Evolutionary conservation across 1,140 invertebrate genomes (phyloP), one percentile per base, ranked within the genome.

Genomic region (Hermetia illucens): DNA sequence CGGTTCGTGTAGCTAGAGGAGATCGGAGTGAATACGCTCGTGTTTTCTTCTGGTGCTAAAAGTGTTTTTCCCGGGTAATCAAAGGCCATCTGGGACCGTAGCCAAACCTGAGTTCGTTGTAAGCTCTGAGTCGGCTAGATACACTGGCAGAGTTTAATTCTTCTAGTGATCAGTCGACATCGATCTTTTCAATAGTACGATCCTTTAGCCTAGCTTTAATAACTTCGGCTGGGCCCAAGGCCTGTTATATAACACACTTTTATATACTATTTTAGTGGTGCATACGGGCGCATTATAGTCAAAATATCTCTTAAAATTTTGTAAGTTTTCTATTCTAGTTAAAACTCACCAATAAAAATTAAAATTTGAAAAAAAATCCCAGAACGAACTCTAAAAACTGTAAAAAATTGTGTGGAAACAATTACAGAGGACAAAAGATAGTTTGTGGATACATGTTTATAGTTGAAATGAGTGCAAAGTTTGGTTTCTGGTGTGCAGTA

Each of bases 151-250:
- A 40, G 50, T 45, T 50, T 52, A 47, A 44, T 55, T 53, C 55
- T 58, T 52, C 53, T 58, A 53, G 52, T 54, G 52, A 58, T 58
- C 55, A 58, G 55, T 58, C 55, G 55, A 56, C 55, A 52, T 54
- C 58, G 55, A 58, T 55, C 55, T 54, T 58, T 58, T 56, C 58
- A 55, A 58, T 57, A 58, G 55, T 53, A 53, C 55, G 53, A 58
- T 58, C 53, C 55, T 54, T 6, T 55, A 51, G 52, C 53, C 51
- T 58, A 58, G 55, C 55, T 55, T 52, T 25, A 13, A 8, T 24
- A 50, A 54, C 46, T 53, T 55, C 46, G 47, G 52, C 53, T 58
- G 41, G 51, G 52, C 51, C 46, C 52, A 39, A 58, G 49, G 45
- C 48, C 47, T 51, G 19, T 57, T 57, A 55, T 57, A 57, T 55